Evolutionary conservation across 2,888 invertebrate species (phyloP), one percentile per base, ranked within the genome.

Genomic region (Blastobasis adustella): DNA sequence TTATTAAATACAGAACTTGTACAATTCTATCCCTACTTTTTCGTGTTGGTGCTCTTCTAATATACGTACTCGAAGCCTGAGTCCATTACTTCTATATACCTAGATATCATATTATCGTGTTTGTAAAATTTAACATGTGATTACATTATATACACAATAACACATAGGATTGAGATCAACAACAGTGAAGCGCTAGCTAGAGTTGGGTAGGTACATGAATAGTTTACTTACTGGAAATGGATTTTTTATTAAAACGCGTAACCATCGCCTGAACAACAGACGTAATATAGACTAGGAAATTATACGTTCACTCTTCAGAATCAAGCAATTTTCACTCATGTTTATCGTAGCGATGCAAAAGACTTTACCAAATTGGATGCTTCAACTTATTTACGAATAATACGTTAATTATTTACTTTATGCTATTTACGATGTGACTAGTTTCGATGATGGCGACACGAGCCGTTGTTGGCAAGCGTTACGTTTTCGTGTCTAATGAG

Each of bases 81-180:
- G 69, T 66, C 67, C 65, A 55, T 74, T 70, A 76, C 65, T 72
- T 66, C 71, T 79, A 71, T 73, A 62, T 73, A 76, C 62, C 62
- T 79, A 78, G 71, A 72, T 73, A 75, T 71, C 63, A 72, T 71
- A 69, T 74, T 71, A 69, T 74, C 65, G 83, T 83, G 82, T 78
- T 72, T 57, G 76, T 82, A 79, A 82, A 78, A 69, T 82, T 82
- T 85, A 87, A 86, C 87, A 86, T 81, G 83, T 86, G 86, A 80
- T 84, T 83, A 86, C 73, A 84, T 81, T 84, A 84, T 85, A 81
- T 87, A 87, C 84, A 87, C 75, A 77, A 70, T 82, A 82, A 82
- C 79, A 83, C 73, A 78, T 78, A 82, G 59, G 66, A 73, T 78
- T 82, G 84, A 85, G 87, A 86, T 85, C 83, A 87, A 83, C 82